Evolutionary conservation across 1,140 invertebrate genomes (phyloP), one percentile per base, ranked within the genome.

Genomic region (Pararge aegeria): DNA sequence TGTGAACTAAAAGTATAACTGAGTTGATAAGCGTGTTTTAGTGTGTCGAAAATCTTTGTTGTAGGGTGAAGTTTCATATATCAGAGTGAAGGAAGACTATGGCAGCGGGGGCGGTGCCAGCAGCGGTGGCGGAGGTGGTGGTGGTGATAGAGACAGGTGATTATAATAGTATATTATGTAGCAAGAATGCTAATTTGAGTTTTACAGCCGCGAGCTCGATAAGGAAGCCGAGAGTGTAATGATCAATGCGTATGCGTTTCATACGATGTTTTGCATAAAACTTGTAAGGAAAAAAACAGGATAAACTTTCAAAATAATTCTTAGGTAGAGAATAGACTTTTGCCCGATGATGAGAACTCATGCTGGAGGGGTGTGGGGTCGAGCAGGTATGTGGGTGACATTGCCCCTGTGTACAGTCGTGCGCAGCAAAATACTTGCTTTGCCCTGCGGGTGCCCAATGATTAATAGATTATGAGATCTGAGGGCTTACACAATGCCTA

Each of bases 11-110:
- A n/a, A n/a, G n/a, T n/a, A n/a, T n/a, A n/a, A n/a, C n/a, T n/a
- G n/a, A n/a, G n/a, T n/a, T n/a, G n/a, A n/a, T n/a, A n/a, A n/a
- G n/a, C n/a, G n/a, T n/a, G n/a, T n/a, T n/a, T n/a, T n/a, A n/a
- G n/a, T n/a, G n/a, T n/a, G n/a, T n/a, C n/a, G n/a, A n/a, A n/a
- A n/a, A n/a, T n/a, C n/a, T n/a, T 67, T 52, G 30, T 63, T 91
- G 27, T 75, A 99, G 97, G 98, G 98, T 60, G 98, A 99, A 90
- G 96, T 97, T 38, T 94, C 97, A 7, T 99, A 99, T 84, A 97
- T 99, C 69, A 92, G 97, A 50, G 97, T 99, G 13, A 97, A 97
- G 80, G 97, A 99, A 91, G 97, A 99, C 87, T 95, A 95, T 74
- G 94, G 94, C 46, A 58, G 57, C 53, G 80, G 94, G 13, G 56